A percentile compares a stretch with the other conserved stretches of the same genome.
Conservation (phyloP, 2,888 invertebrate species). For the Drosophila siamana region DNA sequence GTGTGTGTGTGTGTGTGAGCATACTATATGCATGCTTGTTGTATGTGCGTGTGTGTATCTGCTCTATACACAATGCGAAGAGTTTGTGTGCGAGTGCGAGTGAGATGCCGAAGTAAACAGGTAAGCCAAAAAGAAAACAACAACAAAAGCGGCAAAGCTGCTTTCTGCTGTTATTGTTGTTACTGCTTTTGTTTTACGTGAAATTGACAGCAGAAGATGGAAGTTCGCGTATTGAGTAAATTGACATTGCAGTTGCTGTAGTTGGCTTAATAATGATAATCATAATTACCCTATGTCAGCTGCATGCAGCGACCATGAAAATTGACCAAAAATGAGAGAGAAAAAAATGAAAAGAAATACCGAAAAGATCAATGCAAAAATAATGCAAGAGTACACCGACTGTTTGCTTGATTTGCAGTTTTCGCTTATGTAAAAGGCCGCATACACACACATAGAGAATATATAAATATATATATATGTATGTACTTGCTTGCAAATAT, state of each 20-base stretch:
- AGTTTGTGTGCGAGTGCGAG: conserved; percentile 51
- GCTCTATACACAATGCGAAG: conserved; percentile 38
- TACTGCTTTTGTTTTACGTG: conserved; percentile 60
- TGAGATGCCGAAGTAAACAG: conserved; percentile 60
- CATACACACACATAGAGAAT: not conserved
- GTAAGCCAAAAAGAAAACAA: conserved; percentile 65
- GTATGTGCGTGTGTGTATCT: conserved; percentile 12
- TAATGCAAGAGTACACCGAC: conserved; percentile 28
- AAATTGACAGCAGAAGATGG: conserved; percentile 52
- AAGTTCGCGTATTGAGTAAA: conserved; percentile 54
- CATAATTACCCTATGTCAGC: conserved; percentile 69
- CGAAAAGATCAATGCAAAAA: conserved; percentile 51
- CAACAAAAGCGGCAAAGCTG: conserved; percentile 55
- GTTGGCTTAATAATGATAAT: conserved; percentile 46
- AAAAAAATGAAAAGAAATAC: conserved; percentile 40
- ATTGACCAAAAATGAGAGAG: conserved; percentile 42
- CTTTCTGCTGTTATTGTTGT: conserved; percentile 58
- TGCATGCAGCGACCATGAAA: conserved; percentile 67
- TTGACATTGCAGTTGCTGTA: conserved; percentile 47
- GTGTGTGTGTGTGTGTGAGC: conserved; percentile 15
- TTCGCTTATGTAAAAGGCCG: conserved; percentile 17
- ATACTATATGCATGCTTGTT: conserved; percentile 6
- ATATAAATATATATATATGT: not conserved
- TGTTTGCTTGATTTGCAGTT: conserved; percentile 39
- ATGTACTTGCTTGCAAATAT: conserved; percentile 9